Percentiles rank a stretch among this genome's conserved stretches.
Conservation (phyloP, 1,140 invertebrate genomes). For the Caligus rogercresseyi region DNA sequence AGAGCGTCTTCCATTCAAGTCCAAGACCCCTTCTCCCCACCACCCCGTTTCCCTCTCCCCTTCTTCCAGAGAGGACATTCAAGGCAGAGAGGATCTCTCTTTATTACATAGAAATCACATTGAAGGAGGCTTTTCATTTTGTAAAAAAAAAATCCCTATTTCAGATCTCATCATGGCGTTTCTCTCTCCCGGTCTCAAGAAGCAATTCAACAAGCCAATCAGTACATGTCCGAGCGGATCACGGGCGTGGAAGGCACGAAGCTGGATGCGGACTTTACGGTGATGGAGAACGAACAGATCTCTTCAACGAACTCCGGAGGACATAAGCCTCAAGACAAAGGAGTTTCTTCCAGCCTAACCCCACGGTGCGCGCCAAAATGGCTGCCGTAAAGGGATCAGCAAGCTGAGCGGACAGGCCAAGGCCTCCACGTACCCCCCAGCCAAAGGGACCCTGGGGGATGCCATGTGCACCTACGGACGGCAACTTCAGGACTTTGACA, state of each 20-base stretch:
- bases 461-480: slow-evolving; percentile 88
- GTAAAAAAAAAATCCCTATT: too few relatives aligned
- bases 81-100: too few relatives aligned
- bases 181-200: slow-evolving; percentile 72
- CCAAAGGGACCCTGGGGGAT: slow-evolving; percentile 90
- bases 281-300: slow-evolving; percentile 99
- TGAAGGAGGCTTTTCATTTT: too few relatives aligned
- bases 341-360: slow-evolving; percentile 98
- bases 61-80: not conserved
- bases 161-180: slow-evolving; percentile 70
- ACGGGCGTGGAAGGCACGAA: slow-evolving; percentile 98
- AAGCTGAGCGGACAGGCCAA: slow-evolving; percentile 43
- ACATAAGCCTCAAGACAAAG: slow-evolving; percentile 87
- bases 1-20: not conserved
- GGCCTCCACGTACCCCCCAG: slow-evolving; percentile 74
- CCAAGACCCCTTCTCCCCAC: not conserved
- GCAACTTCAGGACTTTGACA: slow-evolving; percentile 88
- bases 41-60: not conserved
- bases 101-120: too few relatives aligned
- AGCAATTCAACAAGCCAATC: slow-evolving; percentile 94
- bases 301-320: slow-evolving; percentile 88
- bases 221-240: slow-evolving; percentile 99
- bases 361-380: slow-evolving; percentile 83
- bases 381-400: slow-evolving; percentile 55
- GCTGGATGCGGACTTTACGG: slow-evolving; percentile 90